Evolutionary conservation across 2,113 vertebrate genomes (phyloP), one percentile per base, ranked within the genome.

Genomic region (Tragulus kanchil): DNA sequence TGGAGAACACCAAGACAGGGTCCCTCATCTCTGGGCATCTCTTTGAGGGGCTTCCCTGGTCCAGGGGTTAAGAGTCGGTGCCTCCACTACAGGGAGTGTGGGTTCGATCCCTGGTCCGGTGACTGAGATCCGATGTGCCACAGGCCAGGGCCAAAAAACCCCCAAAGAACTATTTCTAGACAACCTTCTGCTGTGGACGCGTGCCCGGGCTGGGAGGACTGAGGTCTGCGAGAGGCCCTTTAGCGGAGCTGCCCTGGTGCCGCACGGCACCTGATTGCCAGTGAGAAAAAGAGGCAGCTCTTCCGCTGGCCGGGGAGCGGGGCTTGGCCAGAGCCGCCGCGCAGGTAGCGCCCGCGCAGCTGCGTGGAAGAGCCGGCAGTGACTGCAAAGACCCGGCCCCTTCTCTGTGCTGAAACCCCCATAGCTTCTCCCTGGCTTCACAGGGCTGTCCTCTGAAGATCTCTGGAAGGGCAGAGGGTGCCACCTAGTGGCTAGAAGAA

Each of bases 401-500:
- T 26, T 82, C 54, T 93, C 69, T 54, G 45, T 3, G 19, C 50
- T 52, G 25, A 87, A 11, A 86, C 45, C 26, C 65, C 25, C 8
- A 1, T 2, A n/a, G 23, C 13, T 42, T 42, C 73, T 50, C 48
- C 31, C 58, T 2, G 79, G 13, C 69, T 61, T 89, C 42, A 14
- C 16, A 73, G 86, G 42, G 19, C 2, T 13, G n/a, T 4, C n/a
- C 78, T 48, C 13, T 0, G 21, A 89, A 78, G 69, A 25, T 23
- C 4, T 5, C 65, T 84, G 65, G 69, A 69, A 69, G 6, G 21
- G 48, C 12, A 5, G 28, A 85, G 58, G 65, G 26, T 21, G 85
- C 95, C 97, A 87, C 73, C 98, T 98, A 89, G 94, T 96, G 97
- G 96, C 78, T 8, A 26, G 6, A 65, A 62, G 19, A 59, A 94